A percentile compares a stretch with the other conserved stretches of the same genome.
These are phyloP conservation scores for Triplophysa rosa DNA, from an alignment of 2,113 vertebrate species.

Conservation along the genomic window DNA sequence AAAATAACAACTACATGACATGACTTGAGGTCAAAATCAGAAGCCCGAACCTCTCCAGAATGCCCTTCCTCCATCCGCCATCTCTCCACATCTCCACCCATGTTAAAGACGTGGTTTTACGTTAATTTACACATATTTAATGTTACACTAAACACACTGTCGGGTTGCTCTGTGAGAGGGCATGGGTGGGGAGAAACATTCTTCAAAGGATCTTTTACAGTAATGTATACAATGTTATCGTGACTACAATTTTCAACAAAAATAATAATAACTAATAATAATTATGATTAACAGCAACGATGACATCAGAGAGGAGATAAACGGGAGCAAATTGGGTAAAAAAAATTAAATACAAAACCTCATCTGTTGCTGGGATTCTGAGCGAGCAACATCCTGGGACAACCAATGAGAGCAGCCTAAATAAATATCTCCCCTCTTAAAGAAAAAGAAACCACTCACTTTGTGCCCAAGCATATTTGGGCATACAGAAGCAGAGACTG, in stretches of 20 bases:
- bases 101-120: conserved; percentile 66
- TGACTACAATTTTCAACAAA: conserved; percentile 50
- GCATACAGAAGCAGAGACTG: conserved; percentile 6
- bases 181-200: conserved; percentile 46
- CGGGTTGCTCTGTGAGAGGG: conserved; percentile 19
- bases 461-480: conserved; percentile 24
- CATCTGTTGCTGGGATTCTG: not conserved
- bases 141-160: conserved; percentile 61
- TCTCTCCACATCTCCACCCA: conserved; percentile 50
- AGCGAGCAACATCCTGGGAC: conserved; percentile 38
- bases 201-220: conserved; percentile 48
- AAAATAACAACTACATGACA: conserved; percentile 75
- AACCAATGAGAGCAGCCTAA: conserved; percentile 34
- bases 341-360: conserved; percentile 6
- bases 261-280: conserved; percentile 57
- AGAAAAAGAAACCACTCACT: conserved; percentile 21
- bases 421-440: not conserved
- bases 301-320: conserved; percentile 58
- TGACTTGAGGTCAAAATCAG: conserved; percentile 60
- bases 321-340: not conserved
- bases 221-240: conserved; percentile 57
- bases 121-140: conserved; percentile 68
- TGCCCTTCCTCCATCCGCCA: conserved; percentile 51
- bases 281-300: conserved; percentile 65
- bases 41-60: conserved; percentile 41